Conservation (phyloP, 2,888 invertebrate genomes). For the Acronicta leporina region DNA sequence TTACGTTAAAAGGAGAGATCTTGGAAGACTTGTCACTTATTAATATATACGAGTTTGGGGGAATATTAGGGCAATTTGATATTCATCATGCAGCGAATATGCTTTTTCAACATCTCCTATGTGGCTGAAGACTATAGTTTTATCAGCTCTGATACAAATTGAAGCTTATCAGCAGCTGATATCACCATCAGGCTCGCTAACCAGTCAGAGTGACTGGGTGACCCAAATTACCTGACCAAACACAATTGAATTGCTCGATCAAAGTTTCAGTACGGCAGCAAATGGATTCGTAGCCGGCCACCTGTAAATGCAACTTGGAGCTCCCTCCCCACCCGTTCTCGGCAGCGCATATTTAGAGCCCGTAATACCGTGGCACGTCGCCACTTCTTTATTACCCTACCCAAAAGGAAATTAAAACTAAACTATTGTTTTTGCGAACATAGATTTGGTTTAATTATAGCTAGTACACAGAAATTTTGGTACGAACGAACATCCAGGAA, state of each 20-base stretch:
- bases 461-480: neutral
- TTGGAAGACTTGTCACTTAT: too few species aligned
- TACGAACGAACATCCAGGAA: too few species aligned
- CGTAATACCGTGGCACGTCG: conserved; percentile 23
- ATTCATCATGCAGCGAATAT: too few species aligned
- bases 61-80: too few species aligned
- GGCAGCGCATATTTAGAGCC: conserved; percentile 38
- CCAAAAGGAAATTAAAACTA: conserved; percentile 27
- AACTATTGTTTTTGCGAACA: conserved; percentile 27
- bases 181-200: conserved; percentile 3
- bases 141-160: too few species aligned
- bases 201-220: conserved; percentile 9
- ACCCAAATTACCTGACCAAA: conserved; percentile 23
- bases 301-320: conserved; percentile 48
- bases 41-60: too few species aligned
- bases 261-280: conserved; percentile 49
- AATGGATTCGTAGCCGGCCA: conserved; percentile 46
- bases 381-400: conserved; percentile 20
- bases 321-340: neutral
- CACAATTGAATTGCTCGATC: conserved; percentile 48
- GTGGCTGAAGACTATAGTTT: too few species aligned
- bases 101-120: too few species aligned
- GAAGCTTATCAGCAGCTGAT: neutral
- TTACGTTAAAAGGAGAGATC: too few species aligned
- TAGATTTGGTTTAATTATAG: too few species aligned